These are phyloP conservation scores for Sussaba pulchella DNA, from an alignment of 2,888 invertebrate genomes.

Conservation along the genomic window DNA sequence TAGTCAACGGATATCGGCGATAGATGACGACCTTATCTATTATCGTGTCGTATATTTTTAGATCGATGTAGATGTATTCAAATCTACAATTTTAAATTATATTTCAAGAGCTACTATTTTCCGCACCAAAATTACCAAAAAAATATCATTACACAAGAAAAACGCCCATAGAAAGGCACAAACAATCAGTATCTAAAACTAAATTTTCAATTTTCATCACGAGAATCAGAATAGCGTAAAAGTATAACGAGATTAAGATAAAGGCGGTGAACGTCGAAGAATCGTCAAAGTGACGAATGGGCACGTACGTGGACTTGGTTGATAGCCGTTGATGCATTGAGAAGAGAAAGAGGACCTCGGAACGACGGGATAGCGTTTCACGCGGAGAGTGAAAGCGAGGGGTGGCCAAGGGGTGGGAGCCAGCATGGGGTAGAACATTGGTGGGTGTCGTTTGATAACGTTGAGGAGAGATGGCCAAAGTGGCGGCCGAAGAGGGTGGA, in stretches of 20 bases:
- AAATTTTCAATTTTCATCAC: no score
- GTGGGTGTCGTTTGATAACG: constrained; percentile 68
- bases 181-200: constrained; percentile 10
- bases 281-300: constrained; percentile 81
- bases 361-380: constrained; percentile 5
- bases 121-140: background rate
- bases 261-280: constrained; percentile 77
- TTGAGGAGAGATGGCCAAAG: constrained; percentile 64
- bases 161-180: background rate
- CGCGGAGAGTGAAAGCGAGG: constrained; percentile 40
- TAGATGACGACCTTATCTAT: no score
- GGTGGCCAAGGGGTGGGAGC: background rate
- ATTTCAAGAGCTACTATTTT: background rate
- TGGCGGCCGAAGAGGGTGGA: constrained; percentile 56
- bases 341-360: constrained; percentile 12
- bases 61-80: no score
- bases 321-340: constrained; percentile 25
- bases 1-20: no score
- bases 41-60: no score
- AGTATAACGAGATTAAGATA: constrained; percentile 15
- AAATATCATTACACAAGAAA: background rate
- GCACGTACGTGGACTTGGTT: constrained; percentile 69
- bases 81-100: no score
- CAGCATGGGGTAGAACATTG: constrained; percentile 63
- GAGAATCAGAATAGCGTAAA: no score